These are phyloP conservation scores for Salarias fasciatus DNA, from an alignment of 2,797 vertebrate species.

Conservation along the genomic window DNA sequence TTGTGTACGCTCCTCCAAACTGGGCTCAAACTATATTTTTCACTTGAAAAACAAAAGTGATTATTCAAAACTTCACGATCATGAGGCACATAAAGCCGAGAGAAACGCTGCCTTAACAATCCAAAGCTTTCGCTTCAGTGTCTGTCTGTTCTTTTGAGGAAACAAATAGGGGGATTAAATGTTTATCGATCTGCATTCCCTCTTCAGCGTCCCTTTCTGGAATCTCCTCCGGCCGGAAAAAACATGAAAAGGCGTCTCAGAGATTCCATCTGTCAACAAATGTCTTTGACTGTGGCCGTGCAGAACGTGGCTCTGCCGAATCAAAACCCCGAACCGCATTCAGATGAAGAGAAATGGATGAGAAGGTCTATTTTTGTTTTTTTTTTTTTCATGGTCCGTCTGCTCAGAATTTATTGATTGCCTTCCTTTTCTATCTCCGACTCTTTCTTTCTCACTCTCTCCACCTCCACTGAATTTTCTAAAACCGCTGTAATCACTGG, in stretches of 20 bases:
- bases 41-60: too few species aligned
- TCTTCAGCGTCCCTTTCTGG: slow-evolving; percentile 20
- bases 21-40: too few species aligned
- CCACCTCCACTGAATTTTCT: slow-evolving; percentile 55
- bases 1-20: too few species aligned
- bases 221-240: slow-evolving; percentile 16
- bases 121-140: slow-evolving; percentile 3
- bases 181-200: slow-evolving; percentile 37
- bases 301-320: slow-evolving; percentile 24
- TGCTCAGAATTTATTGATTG: slow-evolving; percentile 70
- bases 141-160: slow-evolving; percentile 22
- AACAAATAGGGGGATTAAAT: slow-evolving; percentile 33
- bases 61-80: too few species aligned
- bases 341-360: slow-evolving; percentile 58
- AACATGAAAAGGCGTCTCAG: slow-evolving; percentile 18
- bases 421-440: slow-evolving; percentile 39
- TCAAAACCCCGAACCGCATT: slow-evolving; percentile 58
- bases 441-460: slow-evolving; percentile 17
- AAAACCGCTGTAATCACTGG: slow-evolving; percentile 67
- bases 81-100: too few species aligned
- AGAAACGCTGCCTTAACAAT: too few species aligned
- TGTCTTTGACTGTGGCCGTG: slow-evolving; percentile 53
- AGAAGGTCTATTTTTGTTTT: slow-evolving; percentile 51
- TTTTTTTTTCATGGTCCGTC: slow-evolving; percentile 3
- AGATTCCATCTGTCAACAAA: slow-evolving; percentile 55